These are phyloP conservation scores for Malthinus seriepunctatus DNA, from an alignment of 2,888 invertebrate species.

Conservation along the genomic window DNA sequence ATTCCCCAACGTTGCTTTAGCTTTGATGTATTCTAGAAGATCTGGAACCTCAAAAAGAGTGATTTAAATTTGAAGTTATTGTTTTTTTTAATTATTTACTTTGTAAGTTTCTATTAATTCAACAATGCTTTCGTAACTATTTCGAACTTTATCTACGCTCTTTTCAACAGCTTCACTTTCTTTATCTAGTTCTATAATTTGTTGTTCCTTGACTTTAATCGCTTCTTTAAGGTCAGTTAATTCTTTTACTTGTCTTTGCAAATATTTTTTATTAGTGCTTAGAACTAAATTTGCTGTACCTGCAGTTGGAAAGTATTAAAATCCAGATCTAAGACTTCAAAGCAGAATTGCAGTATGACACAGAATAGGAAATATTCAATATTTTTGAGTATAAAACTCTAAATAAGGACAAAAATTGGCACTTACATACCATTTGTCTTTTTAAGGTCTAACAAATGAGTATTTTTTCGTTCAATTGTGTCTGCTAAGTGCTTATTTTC, in stretches of 20 bases:
- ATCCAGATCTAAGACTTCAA: too few species aligned
- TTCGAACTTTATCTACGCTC: constrained; percentile 53
- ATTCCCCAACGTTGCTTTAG: constrained; percentile 58
- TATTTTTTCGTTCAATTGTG: constrained; percentile 60
- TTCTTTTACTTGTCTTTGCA: constrained; percentile 58
- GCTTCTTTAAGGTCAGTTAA: constrained; percentile 53
- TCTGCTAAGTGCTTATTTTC: constrained; percentile 60
- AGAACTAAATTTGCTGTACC: constrained; percentile 61
- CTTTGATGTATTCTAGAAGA: constrained; percentile 61
- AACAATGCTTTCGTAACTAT: constrained; percentile 52
- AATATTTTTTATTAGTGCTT: constrained; percentile 60
- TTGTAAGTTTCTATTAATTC: constrained; percentile 54
- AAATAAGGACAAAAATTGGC: not conserved
- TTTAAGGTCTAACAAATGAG: constrained; percentile 60
- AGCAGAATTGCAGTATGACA: too few species aligned
- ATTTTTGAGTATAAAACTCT: too few species aligned
- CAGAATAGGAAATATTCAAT: too few species aligned
- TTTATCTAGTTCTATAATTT: constrained; percentile 54
- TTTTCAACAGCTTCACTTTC: constrained; percentile 51
- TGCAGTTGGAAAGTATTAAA: constrained; percentile 17
- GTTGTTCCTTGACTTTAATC: constrained; percentile 53
- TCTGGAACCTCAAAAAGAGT: constrained; percentile 53
- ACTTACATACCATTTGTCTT: constrained; percentile 60
- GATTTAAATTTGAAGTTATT: not conserved
- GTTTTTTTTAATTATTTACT: constrained; percentile 34